Base-by-base conservation (phyloP, 2,797 vertebrate species). In the Cynodonichthys magdalenae region DNA sequence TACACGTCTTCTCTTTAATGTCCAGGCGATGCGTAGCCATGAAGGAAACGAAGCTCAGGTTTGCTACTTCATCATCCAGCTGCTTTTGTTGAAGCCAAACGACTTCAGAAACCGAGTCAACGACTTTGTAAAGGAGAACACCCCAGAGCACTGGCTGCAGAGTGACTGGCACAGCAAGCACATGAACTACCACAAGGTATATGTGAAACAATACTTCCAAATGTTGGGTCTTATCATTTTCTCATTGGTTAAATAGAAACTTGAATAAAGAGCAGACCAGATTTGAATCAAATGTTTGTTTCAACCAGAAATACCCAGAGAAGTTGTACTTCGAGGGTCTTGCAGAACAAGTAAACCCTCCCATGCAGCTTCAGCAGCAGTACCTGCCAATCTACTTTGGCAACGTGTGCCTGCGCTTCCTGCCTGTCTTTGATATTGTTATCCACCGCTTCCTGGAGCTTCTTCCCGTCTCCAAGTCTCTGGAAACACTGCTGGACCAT, bases 131-230 rank as follows among this genome's bases (percentile, higher is more conserved):
- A 99, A 99, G 84, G 98, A 99, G 89, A 99, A 99, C 60, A 96
- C 96, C 24, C 98, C 98, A 0, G 98, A 99, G 76, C 98, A 99
- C 91, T 99, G 98, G 98, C 95, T 99, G 28, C 98, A 99, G 93
- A 98, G 95, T 6, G 98, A 99, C 91, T 99, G 98, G 98, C 98
- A 99, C 87, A 97, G 93, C 65, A 99, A 99, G 59, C 97, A 99
- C 88, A 99, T 99, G 97, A 96, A 81, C 86, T 99, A 99, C 80
- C 97, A 99, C 90, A 99, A 99, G 96, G 98, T 98, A 92, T n/a
- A 2, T 4, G 2, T 10, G 1, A 0, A 20, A 46, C n/a, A 24
- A 20, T 10, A 24, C 12, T 3, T 52, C 7, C 6, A 42, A 45
- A 28, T 28, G 5, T 29, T 28, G 39, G n/a, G 24, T 52, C 49